Evolutionary conservation across 2,888 invertebrate genomes (phyloP), one percentile per base, ranked within the genome.

Genomic region (Amblyjoppa proteus): DNA sequence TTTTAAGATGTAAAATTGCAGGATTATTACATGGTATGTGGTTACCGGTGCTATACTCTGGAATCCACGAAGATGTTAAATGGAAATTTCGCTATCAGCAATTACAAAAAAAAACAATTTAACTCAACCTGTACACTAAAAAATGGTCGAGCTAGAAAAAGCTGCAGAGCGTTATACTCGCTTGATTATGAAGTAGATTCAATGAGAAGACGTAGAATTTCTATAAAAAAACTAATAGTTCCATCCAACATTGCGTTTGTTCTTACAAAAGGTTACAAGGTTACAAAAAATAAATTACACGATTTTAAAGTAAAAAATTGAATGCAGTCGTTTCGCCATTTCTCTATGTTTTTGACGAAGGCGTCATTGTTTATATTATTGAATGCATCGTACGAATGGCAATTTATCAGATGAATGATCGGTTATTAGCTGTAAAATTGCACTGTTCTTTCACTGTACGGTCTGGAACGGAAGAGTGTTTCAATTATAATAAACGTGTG

Each of bases 341-440:
- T 71, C 82, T 70, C 66, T 34, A 34, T 45, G 16, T 25, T 53
- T 53, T 5, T 6, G 49, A 51, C 51, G 49, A 64, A 66, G 66
- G 6, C 31, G 31, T 75, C 53, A 38, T 11, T 13, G 20, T 20
- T 3, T 38, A 82, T 7, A 20, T 64, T n/a, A 53, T 31, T 20
- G n/a, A 16, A n/a, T 31, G n/a, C 20, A 38, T 77, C 73, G 13
- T 34, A 13, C 16, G 41, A 34, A 16, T 20, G 20, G 20, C 20
- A 20, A 20, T 20, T 20, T 20, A 20, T 20, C 20, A 20, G 20
- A 20, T 20, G 20, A 20, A 20, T 20, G 20, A 20, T 20, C 41
- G 16, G 13, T 58, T 31, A 69, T 78, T 70, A 58, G 25, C n/a
- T 49, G 64, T 73, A 41, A 71, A 79, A 74, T 68, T 80, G 73